Base-by-base conservation (phyloP, 2,888 invertebrate genomes). In the Junonia oenone region DNA sequence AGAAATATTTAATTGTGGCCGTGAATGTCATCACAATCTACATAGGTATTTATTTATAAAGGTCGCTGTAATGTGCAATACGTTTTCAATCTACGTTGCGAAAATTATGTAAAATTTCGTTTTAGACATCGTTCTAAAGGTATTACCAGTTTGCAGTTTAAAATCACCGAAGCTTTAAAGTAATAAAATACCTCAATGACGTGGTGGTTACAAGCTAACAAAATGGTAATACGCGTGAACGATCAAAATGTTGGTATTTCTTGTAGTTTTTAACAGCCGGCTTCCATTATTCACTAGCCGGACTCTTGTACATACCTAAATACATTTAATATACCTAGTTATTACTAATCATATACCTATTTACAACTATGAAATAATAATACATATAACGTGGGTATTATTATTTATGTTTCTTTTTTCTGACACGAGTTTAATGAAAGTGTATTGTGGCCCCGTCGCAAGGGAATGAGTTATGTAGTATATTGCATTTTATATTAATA, bases 401-500 rank as follows among this genome's bases (percentile, higher is more conserved):
- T 62, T 67, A 63, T 63, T 55, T 46, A 38, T n/a, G 22, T 40
- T 63, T 66, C 64, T 64, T 72, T 73, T n/a, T 68, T 65, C 64
- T 60, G 63, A 68, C 62, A 62, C 65, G 62, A 61, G 51, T 65
- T 67, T 66, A 63, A 66, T 68, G 65, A 68, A 69, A 65, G 65
- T 72, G 68, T 67, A 71, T 71, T 67, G 60, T 66, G 67, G 61
- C 59, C 65, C 63, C 53, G 48, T 56, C 49, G 55, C 59, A 58
- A 48, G 63, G 67, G 71, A 65, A 61, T 61, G 63, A 66, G 65
- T 72, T 76, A 72, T 68, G 72, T 83, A 78, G 83, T 74, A 75
- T 84, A 78, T 71, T 80, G 82, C 80, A 81, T 86, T 88, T 88
- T 85, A 76, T 87, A 87, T 78, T 83, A 87, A 83, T 88, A 88